These are phyloP conservation scores for Herpetotheres cachinnans DNA, from an alignment of 2,113 vertebrate species.

Conservation along the genomic window DNA sequence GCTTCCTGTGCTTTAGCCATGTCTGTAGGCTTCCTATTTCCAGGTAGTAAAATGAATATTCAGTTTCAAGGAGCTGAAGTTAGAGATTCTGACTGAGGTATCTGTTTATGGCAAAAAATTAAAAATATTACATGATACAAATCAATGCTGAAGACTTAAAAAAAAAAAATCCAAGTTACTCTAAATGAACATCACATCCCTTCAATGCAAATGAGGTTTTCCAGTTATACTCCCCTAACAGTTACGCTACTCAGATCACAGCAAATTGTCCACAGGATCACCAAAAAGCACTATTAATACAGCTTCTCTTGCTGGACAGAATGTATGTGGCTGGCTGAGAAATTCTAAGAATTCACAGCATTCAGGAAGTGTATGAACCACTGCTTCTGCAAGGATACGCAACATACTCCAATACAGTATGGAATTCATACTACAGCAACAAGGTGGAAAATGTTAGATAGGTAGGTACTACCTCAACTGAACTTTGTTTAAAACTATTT, in stretches of 20 bases:
- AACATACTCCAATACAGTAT: not conserved
- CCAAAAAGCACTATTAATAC: not conserved
- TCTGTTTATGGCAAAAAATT: not conserved
- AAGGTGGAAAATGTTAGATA: not conserved
- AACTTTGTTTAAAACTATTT: not conserved
- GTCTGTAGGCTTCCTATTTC: not conserved
- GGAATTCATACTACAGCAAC: not conserved
- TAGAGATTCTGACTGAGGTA: constrained; percentile 55
- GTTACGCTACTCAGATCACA: not conserved
- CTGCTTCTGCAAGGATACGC: not conserved
- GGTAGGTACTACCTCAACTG: not conserved
- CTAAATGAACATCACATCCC: not conserved
- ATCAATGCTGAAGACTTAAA: not conserved
- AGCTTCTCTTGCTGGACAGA: not conserved
- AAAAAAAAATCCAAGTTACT: not conserved
- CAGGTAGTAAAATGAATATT: not conserved
- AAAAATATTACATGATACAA: not conserved
- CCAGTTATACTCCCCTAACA: constrained; percentile 13
- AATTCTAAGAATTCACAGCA: not conserved
- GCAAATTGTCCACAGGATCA: not conserved
- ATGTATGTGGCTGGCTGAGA: not conserved
- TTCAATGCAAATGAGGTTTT: not conserved
- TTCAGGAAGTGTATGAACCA: not conserved
- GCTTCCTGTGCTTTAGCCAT: not conserved
- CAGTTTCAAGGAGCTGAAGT: constrained; percentile 16